These are phyloP conservation scores for Hyalella azteca DNA, from an alignment of 2,888 invertebrate genomes.

Conservation along the genomic window DNA sequence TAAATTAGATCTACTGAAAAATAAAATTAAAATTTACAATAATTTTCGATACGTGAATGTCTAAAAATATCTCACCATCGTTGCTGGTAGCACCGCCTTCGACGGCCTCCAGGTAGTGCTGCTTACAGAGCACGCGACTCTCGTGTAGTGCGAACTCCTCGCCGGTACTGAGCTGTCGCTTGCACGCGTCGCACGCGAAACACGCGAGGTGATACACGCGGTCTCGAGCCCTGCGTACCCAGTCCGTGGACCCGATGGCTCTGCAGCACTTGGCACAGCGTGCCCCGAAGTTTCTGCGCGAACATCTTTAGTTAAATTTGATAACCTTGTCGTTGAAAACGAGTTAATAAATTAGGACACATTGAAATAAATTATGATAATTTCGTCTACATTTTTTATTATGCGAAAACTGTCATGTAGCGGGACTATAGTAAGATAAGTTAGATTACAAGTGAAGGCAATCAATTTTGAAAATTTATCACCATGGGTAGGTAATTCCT, in stretches of 20 bases:
- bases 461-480: too few relatives aligned
- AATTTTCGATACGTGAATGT: neutral
- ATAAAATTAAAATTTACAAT: too few relatives aligned
- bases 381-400: too few relatives aligned
- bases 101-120: slow-evolving; percentile 90
- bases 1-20: too few relatives aligned
- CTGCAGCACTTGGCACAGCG: slow-evolving; percentile 96
- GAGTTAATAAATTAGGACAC: too few relatives aligned
- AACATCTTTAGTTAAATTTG: too few relatives aligned
- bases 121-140: slow-evolving; percentile 93
- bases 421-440: too few relatives aligned
- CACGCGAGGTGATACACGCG: slow-evolving; percentile 95
- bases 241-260: slow-evolving; percentile 91
- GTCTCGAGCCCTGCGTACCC: slow-evolving; percentile 86
- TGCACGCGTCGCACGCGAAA: slow-evolving; percentile 96
- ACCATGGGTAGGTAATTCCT: too few relatives aligned
- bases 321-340: too few relatives aligned
- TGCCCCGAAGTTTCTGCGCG: slow-evolving; percentile 95
- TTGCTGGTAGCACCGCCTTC: slow-evolving; percentile 82
- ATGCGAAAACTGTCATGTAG: too few relatives aligned
- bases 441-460: too few relatives aligned
- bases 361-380: too few relatives aligned
- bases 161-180: slow-evolving; percentile 88
- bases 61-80: slow-evolving; percentile 72
- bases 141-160: slow-evolving; percentile 98